Evolutionary conservation across 2,888 invertebrate species (phyloP), one percentile per base, ranked within the genome.

Genomic region (Pheosia tremula): DNA sequence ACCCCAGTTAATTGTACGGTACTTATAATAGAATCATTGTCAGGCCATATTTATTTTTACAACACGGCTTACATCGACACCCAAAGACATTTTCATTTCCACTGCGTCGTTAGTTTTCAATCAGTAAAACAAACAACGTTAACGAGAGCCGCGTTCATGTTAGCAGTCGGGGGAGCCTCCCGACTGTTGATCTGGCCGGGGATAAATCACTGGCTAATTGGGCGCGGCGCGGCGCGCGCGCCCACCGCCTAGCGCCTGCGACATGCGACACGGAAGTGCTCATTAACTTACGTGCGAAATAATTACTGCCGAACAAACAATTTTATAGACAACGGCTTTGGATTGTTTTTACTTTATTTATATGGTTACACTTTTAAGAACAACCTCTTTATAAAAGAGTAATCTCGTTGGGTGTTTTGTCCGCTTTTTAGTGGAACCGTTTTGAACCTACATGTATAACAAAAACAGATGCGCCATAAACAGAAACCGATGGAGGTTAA

Each of bases 201-300:
- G 53, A 53, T 53, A 53, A 53, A 53, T 53, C 53, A 53, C 53
- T 5, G 53, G 8, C 53, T 53, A 53, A 53, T 53, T 53, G 53
- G 37, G 53, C 37, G 36, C 53, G 38, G 53, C 8, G 50, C 50
- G 24, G 53, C 53, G 53, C 53, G 53, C 37, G 53, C 37, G 53
- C n/a, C 13, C 9, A 9, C 47, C 47, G n/a, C n/a, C 47, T n/a
- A 24, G 13, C 50, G 24, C 13, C 8, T 38, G 53, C 9, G 53
- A 11, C 53, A 53, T 38, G 11, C 53, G 37, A 37, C 7, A 11
- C 53, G 53, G 11, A 53, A 38, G 39, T 13, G 45, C 47, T 50
- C 57, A 70, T 70, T 62, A 70, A 62, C 62, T 74, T 65, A 24
- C 24, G 24, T 24, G 59, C 38, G 11, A 11, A 53, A 5, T 53